Percentiles rank a stretch among this genome's conserved stretches.
Evolutionary conservation across 2,888 invertebrate species (phyloP).

Genomic region (Dryobotodes eremita): DNA sequence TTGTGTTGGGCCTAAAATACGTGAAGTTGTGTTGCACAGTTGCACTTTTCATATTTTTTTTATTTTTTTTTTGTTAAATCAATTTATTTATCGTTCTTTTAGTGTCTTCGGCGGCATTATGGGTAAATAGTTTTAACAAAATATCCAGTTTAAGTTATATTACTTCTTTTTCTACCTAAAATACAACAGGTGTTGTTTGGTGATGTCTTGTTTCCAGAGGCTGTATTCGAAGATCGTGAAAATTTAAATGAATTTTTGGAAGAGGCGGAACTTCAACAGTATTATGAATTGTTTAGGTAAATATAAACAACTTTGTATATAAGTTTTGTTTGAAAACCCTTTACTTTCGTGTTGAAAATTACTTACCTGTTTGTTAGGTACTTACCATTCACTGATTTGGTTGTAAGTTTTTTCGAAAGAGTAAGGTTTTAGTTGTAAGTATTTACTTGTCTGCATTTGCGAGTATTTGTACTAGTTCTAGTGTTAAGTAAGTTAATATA

Average conservation of each 20-base stretch:
- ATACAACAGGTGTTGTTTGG: conserved; percentile 43
- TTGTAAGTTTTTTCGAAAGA: neutral
- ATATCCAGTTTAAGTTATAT: conserved; percentile 45
- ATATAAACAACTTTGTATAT: conserved; percentile 65
- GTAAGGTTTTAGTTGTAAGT: neutral
- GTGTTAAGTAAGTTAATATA: neutral
- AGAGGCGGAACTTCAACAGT: conserved; percentile 98
- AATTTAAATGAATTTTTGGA: conserved; percentile 94
- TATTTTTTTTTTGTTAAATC: conserved; percentile 41
- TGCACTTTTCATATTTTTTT: conserved; percentile 49
- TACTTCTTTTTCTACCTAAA: conserved; percentile 24
- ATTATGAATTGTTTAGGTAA: conserved; percentile 95
- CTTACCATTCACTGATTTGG: conserved; percentile 3
- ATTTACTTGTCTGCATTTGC: conserved; percentile 14
- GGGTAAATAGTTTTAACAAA: conserved; percentile 70
- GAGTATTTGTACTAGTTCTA: conserved; percentile 6
- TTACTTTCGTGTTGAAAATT: conserved; percentile 2
- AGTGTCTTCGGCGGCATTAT: conserved; percentile 61
- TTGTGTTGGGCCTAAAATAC: conserved; percentile 18
- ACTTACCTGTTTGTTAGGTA: neutral
- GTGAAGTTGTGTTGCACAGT: conserved; percentile 24
- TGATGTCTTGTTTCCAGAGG: conserved; percentile 76
- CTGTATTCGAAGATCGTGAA: conserved; percentile 74
- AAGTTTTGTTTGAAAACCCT: conserved; percentile 12
- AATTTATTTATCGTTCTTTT: conserved; percentile 29